Evolutionary conservation across 2,888 invertebrate species (phyloP).

Genomic region (Acronicta aceris): DNA sequence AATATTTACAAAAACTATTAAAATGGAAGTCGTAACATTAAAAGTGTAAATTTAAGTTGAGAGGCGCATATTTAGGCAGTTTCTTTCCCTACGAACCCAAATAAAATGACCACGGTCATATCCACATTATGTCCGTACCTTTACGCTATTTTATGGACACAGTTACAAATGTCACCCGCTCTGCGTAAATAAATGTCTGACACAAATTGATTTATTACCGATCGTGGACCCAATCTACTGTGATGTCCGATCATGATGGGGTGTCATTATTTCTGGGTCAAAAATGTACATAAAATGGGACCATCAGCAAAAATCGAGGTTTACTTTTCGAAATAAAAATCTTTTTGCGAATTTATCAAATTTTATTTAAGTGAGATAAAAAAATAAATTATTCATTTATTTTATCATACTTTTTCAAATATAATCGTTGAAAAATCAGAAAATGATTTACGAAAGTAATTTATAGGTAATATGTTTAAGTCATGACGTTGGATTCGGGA

Average conservation of each 20-base stretch:
- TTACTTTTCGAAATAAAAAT: constrained; percentile 18
- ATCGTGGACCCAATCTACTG: constrained; percentile 61
- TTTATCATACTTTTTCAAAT: too few species aligned
- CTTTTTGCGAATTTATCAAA: neutral
- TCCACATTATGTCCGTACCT: constrained; percentile 48
- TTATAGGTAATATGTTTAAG: too few species aligned
- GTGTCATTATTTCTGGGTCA: constrained; percentile 55
- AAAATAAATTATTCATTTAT: too few species aligned
- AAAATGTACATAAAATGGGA: constrained; percentile 37
- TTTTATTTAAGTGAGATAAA: neutral
- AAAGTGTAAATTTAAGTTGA: too few species aligned
- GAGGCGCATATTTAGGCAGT: too few species aligned
- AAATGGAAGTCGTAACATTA: too few species aligned
- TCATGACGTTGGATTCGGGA: too few species aligned
- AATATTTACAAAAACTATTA: too few species aligned
- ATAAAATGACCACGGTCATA: constrained; percentile 17
- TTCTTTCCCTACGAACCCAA: too few species aligned
- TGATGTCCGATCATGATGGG: constrained; percentile 63
- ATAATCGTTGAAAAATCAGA: too few species aligned
- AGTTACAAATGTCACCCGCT: constrained; percentile 70
- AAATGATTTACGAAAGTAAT: too few species aligned
- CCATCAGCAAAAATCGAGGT: constrained; percentile 7
- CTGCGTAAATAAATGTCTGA: constrained; percentile 72
- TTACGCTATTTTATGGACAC: constrained; percentile 23
- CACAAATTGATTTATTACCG: constrained; percentile 74